A percentile compares a stretch with the other conserved stretches of the same genome.
These are phyloP conservation scores for Kradibia gibbosae DNA, from an alignment of 1,140 invertebrate species.

Conservation along the genomic window DNA sequence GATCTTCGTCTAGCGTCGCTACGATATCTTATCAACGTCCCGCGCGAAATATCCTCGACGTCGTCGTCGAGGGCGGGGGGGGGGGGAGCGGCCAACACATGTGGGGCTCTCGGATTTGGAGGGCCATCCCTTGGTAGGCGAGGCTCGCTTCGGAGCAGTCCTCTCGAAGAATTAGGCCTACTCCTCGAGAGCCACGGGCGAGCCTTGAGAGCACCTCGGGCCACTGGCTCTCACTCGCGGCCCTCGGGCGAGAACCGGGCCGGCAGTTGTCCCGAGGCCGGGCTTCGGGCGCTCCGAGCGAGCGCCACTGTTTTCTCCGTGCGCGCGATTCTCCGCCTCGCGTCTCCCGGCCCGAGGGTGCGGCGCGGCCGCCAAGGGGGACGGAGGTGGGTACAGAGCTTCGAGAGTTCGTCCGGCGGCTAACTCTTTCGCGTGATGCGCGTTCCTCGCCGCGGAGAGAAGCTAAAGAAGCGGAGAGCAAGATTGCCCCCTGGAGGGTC, in stretches of 20 bases:
- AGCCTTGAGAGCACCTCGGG: constrained; percentile 32
- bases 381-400: constrained; percentile 41
- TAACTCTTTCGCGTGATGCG: constrained; percentile 37
- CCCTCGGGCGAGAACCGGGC: neutral
- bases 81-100: too few relatives aligned
- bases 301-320: constrained; percentile 41
- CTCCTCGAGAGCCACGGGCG: constrained; percentile 24
- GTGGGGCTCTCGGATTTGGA: neutral
- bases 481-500: constrained; percentile 63
- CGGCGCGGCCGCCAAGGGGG: neutral
- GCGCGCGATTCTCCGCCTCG: neutral
- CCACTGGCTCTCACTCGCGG: constrained; percentile 22
- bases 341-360: neutral
- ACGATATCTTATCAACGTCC: too few relatives aligned
- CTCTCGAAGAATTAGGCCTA: neutral
- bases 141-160: too few relatives aligned
- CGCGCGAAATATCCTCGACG: too few relatives aligned
- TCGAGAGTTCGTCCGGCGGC: constrained; percentile 38
- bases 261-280: neutral
- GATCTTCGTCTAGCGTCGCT: too few relatives aligned
- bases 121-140: neutral
- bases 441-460: constrained; percentile 37
- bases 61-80: too few relatives aligned
- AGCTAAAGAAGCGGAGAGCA: constrained; percentile 27
- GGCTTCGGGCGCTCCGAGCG: neutral